These are phyloP conservation scores for Mastomys natalensis DNA, from an alignment of 2,113 vertebrate species.

Conservation along the genomic window DNA sequence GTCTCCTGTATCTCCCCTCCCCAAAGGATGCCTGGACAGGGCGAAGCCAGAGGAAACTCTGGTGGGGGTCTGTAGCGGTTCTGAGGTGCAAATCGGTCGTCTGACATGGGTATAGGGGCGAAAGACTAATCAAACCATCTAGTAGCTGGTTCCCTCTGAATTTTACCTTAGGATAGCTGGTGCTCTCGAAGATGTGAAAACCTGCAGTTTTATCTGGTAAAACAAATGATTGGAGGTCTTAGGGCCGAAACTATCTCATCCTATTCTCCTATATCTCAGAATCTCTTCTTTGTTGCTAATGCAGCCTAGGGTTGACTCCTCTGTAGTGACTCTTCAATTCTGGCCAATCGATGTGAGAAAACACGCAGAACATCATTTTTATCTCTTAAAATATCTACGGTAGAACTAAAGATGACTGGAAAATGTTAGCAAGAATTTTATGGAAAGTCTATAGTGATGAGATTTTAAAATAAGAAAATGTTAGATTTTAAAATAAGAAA, in stretches of 20 bases:
- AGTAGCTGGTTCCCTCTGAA: no score
- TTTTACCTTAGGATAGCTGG: no score
- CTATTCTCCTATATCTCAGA: neutral
- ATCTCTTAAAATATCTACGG: neutral
- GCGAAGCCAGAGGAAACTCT: no score
- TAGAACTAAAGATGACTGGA: neutral
- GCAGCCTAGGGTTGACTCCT: neutral
- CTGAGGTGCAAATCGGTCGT: no score
- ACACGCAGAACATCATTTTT: neutral
- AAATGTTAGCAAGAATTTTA: neutral
- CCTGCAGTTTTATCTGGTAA: no score
- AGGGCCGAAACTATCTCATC: no score
- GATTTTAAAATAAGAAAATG: slow-evolving; percentile 15
- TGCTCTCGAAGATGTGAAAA: no score
- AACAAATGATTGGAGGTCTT: no score
- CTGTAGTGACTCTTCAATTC: neutral
- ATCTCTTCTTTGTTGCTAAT: neutral
- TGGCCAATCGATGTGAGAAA: neutral
- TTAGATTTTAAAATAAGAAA: slow-evolving; percentile 34
- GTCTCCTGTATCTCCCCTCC: neutral
- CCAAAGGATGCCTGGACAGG: no score
- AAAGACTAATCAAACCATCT: no score
- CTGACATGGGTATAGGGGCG: no score
- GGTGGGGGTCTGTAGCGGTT: no score
- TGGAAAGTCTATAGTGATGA: neutral